phyloP scores from a whole-genome alignment of 2,113 vertebrate genomes.

The Syngnathus typhle region DNA sequence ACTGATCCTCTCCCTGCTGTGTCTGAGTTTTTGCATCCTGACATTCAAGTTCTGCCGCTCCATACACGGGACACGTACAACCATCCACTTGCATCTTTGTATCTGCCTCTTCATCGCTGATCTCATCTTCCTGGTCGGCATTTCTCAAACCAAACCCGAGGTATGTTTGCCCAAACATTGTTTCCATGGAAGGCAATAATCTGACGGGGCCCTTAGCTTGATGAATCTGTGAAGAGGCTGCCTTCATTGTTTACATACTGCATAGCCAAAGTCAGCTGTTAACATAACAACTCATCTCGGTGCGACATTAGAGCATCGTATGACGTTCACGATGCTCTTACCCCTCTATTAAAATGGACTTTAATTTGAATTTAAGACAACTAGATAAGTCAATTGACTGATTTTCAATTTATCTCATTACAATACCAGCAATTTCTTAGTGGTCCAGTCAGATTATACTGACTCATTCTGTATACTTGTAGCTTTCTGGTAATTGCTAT shows the following conservation, averaged over 20 bases:
- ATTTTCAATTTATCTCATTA: too few species aligned
- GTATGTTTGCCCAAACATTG: constrained; percentile 28
- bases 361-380: too few species aligned
- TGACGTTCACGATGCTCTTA: neutral
- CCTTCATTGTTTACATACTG: constrained; percentile 1
- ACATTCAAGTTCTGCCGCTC: constrained; percentile 79
- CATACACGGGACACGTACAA: constrained; percentile 81
- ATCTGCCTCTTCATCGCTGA: constrained; percentile 79
- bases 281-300: neutral
- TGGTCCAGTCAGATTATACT: too few species aligned
- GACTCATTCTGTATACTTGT: too few species aligned
- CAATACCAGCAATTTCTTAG: too few species aligned
- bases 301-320: neutral
- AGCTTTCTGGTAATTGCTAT: too few species aligned
- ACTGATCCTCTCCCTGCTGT: constrained; percentile 74
- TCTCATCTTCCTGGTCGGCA: constrained; percentile 75
- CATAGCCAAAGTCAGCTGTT: neutral
- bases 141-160: constrained; percentile 58
- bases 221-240: neutral
- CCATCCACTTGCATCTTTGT: constrained; percentile 82
- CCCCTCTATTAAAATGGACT: too few species aligned
- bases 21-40: constrained; percentile 75
- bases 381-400: too few species aligned
- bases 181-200: neutral
- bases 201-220: neutral